Evolutionary conservation across 2,113 vertebrate genomes (phyloP).

Genomic region (Lethenteron reissneri): DNA sequence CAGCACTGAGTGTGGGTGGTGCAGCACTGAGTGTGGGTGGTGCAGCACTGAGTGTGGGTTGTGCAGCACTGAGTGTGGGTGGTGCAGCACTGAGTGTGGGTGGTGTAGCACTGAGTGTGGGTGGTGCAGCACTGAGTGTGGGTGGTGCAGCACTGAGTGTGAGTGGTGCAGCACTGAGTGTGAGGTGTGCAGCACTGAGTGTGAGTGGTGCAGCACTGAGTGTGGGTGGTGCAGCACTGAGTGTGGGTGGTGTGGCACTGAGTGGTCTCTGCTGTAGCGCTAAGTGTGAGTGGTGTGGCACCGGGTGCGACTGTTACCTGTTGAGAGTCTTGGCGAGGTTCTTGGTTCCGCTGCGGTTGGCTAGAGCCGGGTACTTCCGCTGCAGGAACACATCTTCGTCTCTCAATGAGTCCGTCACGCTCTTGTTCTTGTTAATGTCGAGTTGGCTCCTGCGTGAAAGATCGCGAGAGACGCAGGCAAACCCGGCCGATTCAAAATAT

Average conservation of each 20-base stretch:
- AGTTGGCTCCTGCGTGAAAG: slow-evolving; percentile 29
- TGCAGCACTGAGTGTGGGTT: too few species aligned
- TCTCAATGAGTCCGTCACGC: slow-evolving; percentile 20
- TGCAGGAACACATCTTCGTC: slow-evolving; percentile 40
- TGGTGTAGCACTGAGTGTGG: neutral
- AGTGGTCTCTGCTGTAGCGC: neutral
- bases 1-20: neutral
- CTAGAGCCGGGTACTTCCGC: slow-evolving; percentile 35
- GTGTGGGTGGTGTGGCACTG: neutral
- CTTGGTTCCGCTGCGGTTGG: slow-evolving; percentile 27
- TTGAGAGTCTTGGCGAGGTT: slow-evolving; percentile 36
- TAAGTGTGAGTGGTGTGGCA: neutral
- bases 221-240: neutral
- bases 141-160: neutral
- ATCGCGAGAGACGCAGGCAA: neutral
- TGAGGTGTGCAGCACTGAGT: too few species aligned
- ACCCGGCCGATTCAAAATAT: too few species aligned
- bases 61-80: too few species aligned
- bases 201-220: too few species aligned
- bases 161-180: neutral
- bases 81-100: neutral
- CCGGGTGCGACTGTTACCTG: slow-evolving; percentile 9
- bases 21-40: neutral
- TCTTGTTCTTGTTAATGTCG: slow-evolving; percentile 36
- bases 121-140: neutral